Evolutionary conservation across 2,797 vertebrate species (phyloP).

Genomic region (Hozukius guyotensis): DNA sequence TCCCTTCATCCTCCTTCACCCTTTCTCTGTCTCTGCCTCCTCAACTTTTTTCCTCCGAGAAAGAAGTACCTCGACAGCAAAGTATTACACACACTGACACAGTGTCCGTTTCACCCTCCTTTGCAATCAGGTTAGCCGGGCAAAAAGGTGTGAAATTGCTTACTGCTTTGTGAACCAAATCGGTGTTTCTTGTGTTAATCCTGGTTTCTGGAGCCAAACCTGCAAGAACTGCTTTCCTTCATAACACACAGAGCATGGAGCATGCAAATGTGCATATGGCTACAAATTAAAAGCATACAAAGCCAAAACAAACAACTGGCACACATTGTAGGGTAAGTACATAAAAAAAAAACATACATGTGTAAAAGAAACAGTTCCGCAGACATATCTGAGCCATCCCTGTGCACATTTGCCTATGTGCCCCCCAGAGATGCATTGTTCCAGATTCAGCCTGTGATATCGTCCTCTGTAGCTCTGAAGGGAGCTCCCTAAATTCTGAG

Average conservation of each 20-base stretch:
- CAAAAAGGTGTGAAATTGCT: constrained; percentile 74
- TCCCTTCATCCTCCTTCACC: neutral
- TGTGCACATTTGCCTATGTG: neutral
- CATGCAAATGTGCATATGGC: constrained; percentile 27
- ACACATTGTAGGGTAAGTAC: neutral
- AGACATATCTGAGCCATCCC: neutral
- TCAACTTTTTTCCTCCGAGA: neutral
- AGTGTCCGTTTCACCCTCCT: constrained; percentile 45
- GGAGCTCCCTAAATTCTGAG: neutral
- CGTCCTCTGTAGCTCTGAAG: neutral
- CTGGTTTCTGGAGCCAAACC: constrained; percentile 51
- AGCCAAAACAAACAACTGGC: neutral
- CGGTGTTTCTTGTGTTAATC: constrained; percentile 57
- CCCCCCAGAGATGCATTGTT: neutral
- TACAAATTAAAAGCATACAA: constrained; percentile 25
- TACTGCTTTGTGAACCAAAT: constrained; percentile 60
- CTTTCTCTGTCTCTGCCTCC: neutral
- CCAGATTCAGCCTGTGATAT: neutral
- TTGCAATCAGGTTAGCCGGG: constrained; percentile 54
- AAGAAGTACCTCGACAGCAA: constrained; percentile 28
- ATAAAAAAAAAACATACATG: neutral
- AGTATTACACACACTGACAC: constrained; percentile 38
- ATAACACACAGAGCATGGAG: constrained; percentile 22
- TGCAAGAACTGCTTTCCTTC: constrained; percentile 34
- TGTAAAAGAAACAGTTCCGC: neutral